Conservation (phyloP, 1,140 invertebrate species). For the Diorhabda carinulata region DNA sequence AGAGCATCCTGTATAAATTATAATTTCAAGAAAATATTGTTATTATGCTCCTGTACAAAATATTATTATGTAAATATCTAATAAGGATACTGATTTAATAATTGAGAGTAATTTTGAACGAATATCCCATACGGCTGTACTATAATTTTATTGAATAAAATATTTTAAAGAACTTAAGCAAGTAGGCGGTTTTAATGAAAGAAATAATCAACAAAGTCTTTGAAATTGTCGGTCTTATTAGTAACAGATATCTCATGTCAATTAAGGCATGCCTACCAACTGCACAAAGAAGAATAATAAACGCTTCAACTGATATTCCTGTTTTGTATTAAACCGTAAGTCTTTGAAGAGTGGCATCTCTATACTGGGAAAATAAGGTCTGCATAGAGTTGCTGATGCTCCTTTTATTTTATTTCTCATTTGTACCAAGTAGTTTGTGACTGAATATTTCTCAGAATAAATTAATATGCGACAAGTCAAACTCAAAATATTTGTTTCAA, state of each 20-base stretch:
- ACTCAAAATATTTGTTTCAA: too few species aligned
- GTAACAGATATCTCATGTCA: conserved; percentile 31
- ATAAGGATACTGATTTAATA: too few species aligned
- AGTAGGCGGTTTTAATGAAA: conserved; percentile 25
- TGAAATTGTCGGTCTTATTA: conserved; percentile 29
- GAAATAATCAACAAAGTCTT: conserved; percentile 27
- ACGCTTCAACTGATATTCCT: conserved; percentile 40
- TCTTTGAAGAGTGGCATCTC: conserved; percentile 19
- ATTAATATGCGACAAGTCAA: too few species aligned
- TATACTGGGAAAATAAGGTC: conserved; percentile 23
- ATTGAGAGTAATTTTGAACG: too few species aligned
- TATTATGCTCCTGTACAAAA: too few species aligned
- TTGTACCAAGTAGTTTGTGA: too few species aligned
- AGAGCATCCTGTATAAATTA: too few species aligned
- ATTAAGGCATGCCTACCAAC: conserved; percentile 26
- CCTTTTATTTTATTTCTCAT: too few species aligned
- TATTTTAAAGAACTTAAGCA: neutral
- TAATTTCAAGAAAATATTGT: too few species aligned
- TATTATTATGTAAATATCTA: too few species aligned
- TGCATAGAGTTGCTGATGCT: conserved; percentile 8
- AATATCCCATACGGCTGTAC: neutral
- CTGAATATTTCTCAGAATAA: too few species aligned
- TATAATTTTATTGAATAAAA: conserved; percentile 3
- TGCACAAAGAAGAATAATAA: conserved; percentile 47
- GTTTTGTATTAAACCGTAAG: conserved; percentile 26